Base-by-base conservation (phyloP, 1,140 invertebrate genomes). In the Drosophila ercepeae region DNA sequence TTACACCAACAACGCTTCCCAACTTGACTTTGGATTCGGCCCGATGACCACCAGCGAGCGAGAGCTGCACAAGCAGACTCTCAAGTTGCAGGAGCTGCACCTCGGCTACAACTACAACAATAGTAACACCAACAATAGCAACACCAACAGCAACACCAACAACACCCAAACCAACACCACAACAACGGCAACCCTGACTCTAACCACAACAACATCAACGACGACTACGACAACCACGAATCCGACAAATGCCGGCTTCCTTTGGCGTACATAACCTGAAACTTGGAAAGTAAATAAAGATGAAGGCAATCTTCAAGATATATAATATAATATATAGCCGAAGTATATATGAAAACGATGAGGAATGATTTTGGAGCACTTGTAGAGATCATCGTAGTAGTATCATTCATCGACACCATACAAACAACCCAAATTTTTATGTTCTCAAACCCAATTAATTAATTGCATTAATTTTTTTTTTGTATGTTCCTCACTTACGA, bases 401-500 rank as follows among this genome's bases (percentile, higher is more conserved):
- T n/a, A n/a, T n/a, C n/a, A n/a, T n/a, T 23, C 34, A 71, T 71
- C 41, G 65, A 70, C 71, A 59, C 46, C 42, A 65, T 65, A 68
- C 63, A 16, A 39, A 19, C 32, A 46, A 71, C 46, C 34, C 34
- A 69, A 70, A 58, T 48, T 49, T 69, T 60, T 79, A 78, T 83
- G 77, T 83, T 78, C 48, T 67, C 63, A 67, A 67, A 27, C 42
- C 50, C 34, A 50, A 58, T 54, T 63, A 63, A 23, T 25, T 60
- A 32, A 13, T 53, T 32, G 18, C n/a, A 14, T 6, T 16, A 14
- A 14, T 27, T 69, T 63, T 49, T 51, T 60, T 19, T 60, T 51
- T 73, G 18, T 73, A 75, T 84, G 81, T 83, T 83, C 79, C 79
- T 83, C 79, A 75, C 25, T 59, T 25, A n/a, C n/a, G n/a, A n/a